Conservation (phyloP, 2,797 vertebrate genomes). For the Crax fasciolata region DNA sequence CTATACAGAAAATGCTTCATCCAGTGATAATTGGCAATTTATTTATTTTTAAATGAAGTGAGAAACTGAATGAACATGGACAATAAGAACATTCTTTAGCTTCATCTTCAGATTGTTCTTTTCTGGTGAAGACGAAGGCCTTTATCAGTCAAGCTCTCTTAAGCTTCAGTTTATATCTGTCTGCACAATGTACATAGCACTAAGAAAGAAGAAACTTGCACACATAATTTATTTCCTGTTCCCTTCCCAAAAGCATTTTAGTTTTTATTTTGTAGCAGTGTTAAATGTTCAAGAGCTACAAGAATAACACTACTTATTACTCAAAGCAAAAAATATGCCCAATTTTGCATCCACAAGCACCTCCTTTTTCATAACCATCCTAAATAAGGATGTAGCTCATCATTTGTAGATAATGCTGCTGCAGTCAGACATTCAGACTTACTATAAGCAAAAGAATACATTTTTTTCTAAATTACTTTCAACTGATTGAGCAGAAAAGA, state of each 20-base stretch:
- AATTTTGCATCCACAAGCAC: not conserved
- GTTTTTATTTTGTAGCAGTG: constrained; percentile 28
- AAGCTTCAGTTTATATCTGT: constrained; percentile 39
- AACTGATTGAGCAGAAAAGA: not conserved
- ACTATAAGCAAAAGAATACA: constrained; percentile 11
- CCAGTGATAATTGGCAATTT: constrained; percentile 50
- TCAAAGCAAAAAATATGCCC: constrained; percentile 21
- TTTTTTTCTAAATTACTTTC: not conserved
- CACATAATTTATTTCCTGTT: constrained; percentile 37
- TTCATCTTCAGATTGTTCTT: constrained; percentile 10
- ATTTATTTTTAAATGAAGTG: constrained; percentile 16
- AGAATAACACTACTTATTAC: constrained; percentile 28
- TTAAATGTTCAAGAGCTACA: constrained; percentile 21
- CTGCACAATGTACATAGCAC: not conserved
- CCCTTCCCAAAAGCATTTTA: constrained; percentile 35
- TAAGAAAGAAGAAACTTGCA: not conserved
- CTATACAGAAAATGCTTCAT: constrained; percentile 68
- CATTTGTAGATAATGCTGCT: constrained; percentile 18
- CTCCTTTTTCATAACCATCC: not conserved
- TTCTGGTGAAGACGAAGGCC: constrained; percentile 31
- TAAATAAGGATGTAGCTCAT: not conserved
- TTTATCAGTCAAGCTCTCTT: constrained; percentile 35
- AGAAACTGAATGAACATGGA: constrained; percentile 48
- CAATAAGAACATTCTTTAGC: constrained; percentile 39
- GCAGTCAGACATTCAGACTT: constrained; percentile 1